These are phyloP conservation scores for Hylaea fasciaria DNA, from an alignment of 2,888 invertebrate genomes.

Conservation along the genomic window DNA sequence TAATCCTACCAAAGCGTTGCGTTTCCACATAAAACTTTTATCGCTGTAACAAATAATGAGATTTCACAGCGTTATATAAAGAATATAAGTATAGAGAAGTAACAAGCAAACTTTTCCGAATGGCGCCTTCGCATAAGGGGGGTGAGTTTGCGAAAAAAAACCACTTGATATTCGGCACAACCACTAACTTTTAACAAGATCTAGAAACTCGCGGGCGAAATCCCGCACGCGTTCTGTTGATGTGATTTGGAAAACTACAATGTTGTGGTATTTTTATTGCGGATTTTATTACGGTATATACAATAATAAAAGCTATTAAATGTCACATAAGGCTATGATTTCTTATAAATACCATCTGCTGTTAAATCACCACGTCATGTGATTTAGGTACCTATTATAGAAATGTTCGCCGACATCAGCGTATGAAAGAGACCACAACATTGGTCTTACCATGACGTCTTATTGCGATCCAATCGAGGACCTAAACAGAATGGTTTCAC, in stretches of 20 bases:
- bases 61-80: conserved; percentile 2
- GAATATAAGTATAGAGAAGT: conserved; percentile 7
- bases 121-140: conserved; percentile 6
- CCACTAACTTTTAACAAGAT: conserved; percentile 33
- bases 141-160: conserved; percentile 10
- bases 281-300: conserved; percentile 6
- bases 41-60: conserved; percentile 28
- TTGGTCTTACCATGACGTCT: too few relatives aligned
- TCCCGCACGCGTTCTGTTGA: conserved; percentile 12
- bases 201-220: conserved; percentile 23
- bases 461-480: too few relatives aligned
- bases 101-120: conserved; percentile 13
- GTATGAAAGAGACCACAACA: too few relatives aligned
- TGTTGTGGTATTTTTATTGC: conserved; percentile 18
- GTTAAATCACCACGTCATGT: too few relatives aligned
- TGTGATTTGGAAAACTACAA: conserved; percentile 26
- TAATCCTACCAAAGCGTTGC: background rate
- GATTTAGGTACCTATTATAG: too few relatives aligned
- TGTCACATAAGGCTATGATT: too few relatives aligned
- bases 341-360: too few relatives aligned
- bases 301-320: background rate
- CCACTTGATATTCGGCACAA: conserved; percentile 29
- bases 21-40: conserved; percentile 26
- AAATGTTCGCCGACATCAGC: too few relatives aligned
- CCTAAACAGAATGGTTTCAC: too few relatives aligned